phyloP scores from a whole-genome alignment of 2,113 vertebrate genomes.

The Corythornis cristatus region DNA sequence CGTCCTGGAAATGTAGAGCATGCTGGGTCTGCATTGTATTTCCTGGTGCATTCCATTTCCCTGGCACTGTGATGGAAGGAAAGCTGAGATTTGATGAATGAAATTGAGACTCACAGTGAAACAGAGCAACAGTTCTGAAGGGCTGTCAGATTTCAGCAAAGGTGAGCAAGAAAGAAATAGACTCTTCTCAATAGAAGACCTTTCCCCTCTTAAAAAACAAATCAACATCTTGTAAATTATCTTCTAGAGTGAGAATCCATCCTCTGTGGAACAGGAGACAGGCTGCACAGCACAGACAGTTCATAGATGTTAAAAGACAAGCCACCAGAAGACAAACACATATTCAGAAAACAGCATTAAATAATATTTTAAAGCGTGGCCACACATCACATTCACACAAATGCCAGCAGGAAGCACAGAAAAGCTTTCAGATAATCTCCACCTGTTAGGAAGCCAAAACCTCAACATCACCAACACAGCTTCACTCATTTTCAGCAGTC shows the following conservation, averaged over 20 bases:
- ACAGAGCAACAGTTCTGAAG: conserved; percentile 30
- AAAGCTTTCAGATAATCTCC: conserved; percentile 48
- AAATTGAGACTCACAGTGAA: neutral
- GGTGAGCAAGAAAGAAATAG: conserved; percentile 20
- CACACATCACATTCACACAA: conserved; percentile 25
- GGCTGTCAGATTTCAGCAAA: conserved; percentile 46
- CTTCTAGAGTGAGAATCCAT: conserved; percentile 26
- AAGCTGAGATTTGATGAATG: conserved; percentile 29
- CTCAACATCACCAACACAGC: conserved; percentile 31
- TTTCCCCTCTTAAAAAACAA: conserved; percentile 14
- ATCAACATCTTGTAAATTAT: neutral
- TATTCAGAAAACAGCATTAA: neutral
- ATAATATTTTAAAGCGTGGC: neutral
- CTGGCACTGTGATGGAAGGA: neutral
- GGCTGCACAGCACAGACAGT: neutral
- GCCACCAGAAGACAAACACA: neutral
- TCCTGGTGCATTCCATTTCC: conserved; percentile 21
- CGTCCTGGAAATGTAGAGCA: neutral
- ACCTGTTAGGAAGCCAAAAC: conserved; percentile 14
- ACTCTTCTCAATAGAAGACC: conserved; percentile 5
- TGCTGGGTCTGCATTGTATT: neutral
- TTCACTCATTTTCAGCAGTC: conserved; percentile 19
- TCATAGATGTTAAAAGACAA: conserved; percentile 16
- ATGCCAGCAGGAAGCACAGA: conserved; percentile 44
- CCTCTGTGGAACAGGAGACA: conserved; percentile 4